A percentile compares a stretch with the other conserved stretches of the same genome.
Evolutionary conservation across 2,888 invertebrate species (phyloP).

Genomic region (Thalpophila matura): DNA sequence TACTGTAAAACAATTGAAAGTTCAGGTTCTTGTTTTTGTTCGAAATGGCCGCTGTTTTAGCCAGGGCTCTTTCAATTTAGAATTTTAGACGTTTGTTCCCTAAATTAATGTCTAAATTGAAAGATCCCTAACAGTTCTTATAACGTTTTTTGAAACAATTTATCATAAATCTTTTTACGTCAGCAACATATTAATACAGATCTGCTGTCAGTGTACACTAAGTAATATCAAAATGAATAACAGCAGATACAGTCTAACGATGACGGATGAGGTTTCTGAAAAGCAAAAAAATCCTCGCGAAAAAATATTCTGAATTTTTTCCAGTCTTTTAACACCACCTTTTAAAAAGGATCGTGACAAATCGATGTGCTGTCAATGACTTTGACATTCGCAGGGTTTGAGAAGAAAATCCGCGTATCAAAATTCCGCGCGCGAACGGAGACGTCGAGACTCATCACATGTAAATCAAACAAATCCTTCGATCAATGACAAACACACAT

Average conservation of each 20-base stretch:
- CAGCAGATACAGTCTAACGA: constrained; percentile 41
- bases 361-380: constrained; percentile 50
- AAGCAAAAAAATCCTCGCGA: constrained; percentile 11
- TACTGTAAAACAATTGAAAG: neutral
- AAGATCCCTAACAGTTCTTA: too few relatives aligned
- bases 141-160: neutral
- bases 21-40: neutral
- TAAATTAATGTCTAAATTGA: too few relatives aligned
- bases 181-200: constrained; percentile 12
- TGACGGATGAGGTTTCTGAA: constrained; percentile 46
- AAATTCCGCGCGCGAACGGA: constrained; percentile 35
- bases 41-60: neutral
- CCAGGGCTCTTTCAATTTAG: too few relatives aligned
- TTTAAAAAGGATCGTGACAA: constrained; percentile 51
- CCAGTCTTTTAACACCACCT: constrained; percentile 50
- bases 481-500: constrained; percentile 49
- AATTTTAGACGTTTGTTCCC: too few relatives aligned
- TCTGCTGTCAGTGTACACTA: neutral
- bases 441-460: constrained; percentile 36
- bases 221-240: constrained; percentile 38
- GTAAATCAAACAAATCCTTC: constrained; percentile 54
- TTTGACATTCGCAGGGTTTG: constrained; percentile 33
- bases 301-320: constrained; percentile 49
- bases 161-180: neutral
- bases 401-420: constrained; percentile 42